phyloP scores from a whole-genome alignment of 2,797 vertebrate genomes.

The Sibirionetta formosa region DNA sequence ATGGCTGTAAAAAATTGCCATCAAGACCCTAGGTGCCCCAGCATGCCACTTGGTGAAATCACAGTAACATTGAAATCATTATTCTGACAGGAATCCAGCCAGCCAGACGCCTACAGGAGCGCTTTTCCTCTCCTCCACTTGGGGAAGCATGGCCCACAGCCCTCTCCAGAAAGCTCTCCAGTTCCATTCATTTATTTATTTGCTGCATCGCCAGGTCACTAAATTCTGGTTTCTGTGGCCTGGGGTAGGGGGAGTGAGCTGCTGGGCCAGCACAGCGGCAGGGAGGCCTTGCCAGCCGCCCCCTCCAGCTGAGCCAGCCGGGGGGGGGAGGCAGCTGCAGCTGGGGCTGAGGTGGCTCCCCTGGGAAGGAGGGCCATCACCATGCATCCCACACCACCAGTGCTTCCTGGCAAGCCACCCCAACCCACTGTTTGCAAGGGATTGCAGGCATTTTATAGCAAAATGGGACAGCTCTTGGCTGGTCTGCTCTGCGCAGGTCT shows the following conservation, averaged over 20 bases:
- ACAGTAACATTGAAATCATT: constrained; percentile 64
- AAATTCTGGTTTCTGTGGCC: constrained; percentile 49
- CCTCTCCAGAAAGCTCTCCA: constrained; percentile 65
- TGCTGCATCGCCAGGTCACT: constrained; percentile 65
- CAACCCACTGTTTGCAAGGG: constrained; percentile 31
- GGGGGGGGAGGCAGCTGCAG: constrained; percentile 16
- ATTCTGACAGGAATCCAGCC: constrained; percentile 72
- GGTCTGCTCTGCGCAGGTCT: not conserved
- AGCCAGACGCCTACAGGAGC: constrained; percentile 72
- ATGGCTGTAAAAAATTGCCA: constrained; percentile 40
- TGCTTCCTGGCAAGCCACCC: constrained; percentile 52
- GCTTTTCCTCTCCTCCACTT: constrained; percentile 59
- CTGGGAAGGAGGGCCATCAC: constrained; percentile 19
- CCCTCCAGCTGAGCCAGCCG: not conserved
- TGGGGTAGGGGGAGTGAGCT: not conserved
- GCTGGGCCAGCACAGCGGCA: not conserved
- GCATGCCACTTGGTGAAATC: constrained; percentile 38
- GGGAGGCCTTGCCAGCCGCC: constrained; percentile 47
- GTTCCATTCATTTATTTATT: constrained; percentile 69
- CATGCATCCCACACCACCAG: constrained; percentile 25
- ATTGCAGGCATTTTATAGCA: not conserved
- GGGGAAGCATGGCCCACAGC: constrained; percentile 45
- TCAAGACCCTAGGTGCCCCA: constrained; percentile 47
- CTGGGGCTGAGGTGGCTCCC: constrained; percentile 33
- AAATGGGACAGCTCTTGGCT: not conserved